Base-by-base conservation (phyloP, 2,113 vertebrate species). In the Xenopus laevis region DNA sequence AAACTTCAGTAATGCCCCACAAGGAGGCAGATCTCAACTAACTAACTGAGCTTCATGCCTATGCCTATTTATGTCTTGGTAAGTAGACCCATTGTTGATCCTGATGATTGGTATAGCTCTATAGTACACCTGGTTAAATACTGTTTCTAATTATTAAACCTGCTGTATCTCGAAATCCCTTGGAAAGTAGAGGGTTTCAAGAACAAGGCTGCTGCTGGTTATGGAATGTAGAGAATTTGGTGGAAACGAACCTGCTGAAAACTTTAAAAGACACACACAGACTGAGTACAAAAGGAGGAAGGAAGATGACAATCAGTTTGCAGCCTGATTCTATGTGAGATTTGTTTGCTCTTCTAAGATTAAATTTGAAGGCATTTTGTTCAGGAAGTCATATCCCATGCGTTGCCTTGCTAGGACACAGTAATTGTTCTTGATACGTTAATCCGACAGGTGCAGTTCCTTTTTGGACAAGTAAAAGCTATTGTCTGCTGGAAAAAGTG, bases 201-300 rank as follows among this genome's bases (percentile, higher is more conserved):
- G 85, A 83, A 88, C 79, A 82, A 70, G 58, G 79, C 61, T 55
- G 20, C 65, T 62, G 18, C 23, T 80, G 78, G 81, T 83, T 85
- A 80, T 70, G 74, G 79, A 78, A 81, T 79, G 44, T 71, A 44
- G 79, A 81, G 82, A 76, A 71, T 74, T 78, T 33, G 80, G 82
- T 91, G 86, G 88, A 88, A 92, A 89, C 82, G 89, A 90, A 89
- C 87, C 85, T 88, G 90, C 81, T 86, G 84, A 87, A 89, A 91
- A 83, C 85, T 83, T 86, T 86, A 81, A 84, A 88, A 89, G 89
- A 82, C 81, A 23, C 62, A 75, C 72, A 79, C 79, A 0, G 2
- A 71, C 72, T 74, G 66, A 88, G 79, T 13, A 92, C 89, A 92
- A 92, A 93, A 88, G 92, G 81, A 89, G 91, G 91, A 93, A 93